Conservation (phyloP, 37 sponge, comb jelly and placozoan genomes). For the Ephydatia muelleri region DNA sequence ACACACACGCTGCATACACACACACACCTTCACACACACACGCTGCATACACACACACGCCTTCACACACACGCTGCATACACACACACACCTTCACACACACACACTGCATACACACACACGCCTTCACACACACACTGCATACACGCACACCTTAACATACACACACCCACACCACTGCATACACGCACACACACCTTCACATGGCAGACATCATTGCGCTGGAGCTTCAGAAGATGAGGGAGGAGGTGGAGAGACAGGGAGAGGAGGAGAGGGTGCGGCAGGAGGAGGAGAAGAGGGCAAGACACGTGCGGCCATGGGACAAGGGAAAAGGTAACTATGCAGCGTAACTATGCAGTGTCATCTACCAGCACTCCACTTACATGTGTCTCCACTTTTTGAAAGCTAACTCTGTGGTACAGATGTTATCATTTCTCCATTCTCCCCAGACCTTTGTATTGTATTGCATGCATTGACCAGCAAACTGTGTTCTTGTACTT, state of each 20-base stretch:
- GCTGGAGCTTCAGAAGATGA: background rate
- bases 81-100: background rate
- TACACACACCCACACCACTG: background rate
- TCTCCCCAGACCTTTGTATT: no score
- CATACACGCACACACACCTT: background rate
- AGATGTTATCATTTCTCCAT: no score
- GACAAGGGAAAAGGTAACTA: constrained; percentile 80
- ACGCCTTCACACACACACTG: no score
- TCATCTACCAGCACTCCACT: no score
- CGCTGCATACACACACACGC: no score
- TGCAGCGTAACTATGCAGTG: background rate
- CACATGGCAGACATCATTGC: background rate
- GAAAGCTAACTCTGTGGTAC: no score
- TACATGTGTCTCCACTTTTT: no score
- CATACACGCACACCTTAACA: background rate
- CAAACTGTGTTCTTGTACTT: no score
- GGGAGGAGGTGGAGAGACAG: constrained; percentile 24
- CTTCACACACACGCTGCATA: background rate
- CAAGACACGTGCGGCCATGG: constrained; percentile 72
- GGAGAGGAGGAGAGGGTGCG: constrained; percentile 17
- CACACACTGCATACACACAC: background rate
- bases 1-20: no score
- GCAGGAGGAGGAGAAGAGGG: constrained; percentile 31
- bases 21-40: no score
- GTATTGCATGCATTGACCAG: no score